Evolutionary conservation across 2,113 vertebrate species (phyloP).

Genomic region (Neotragus moschatus): DNA sequence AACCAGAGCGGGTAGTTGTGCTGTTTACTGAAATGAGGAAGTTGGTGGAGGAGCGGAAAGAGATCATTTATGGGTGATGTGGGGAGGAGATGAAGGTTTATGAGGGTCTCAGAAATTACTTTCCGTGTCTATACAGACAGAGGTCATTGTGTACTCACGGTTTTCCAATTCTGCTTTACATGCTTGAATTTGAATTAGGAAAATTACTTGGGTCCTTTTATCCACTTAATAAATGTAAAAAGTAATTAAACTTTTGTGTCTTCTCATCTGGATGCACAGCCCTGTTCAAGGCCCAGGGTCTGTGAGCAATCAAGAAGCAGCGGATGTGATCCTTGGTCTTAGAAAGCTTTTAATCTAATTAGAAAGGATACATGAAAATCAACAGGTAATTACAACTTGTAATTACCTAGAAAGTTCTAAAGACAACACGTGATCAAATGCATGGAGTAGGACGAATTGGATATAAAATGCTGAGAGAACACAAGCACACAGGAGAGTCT

Average conservation of each 20-base stretch:
- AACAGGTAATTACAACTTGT: neutral
- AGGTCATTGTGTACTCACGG: neutral
- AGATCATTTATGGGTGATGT: neutral
- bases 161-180: neutral
- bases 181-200: neutral
- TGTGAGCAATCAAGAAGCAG: neutral
- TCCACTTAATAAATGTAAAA: neutral
- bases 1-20: rapidly evolving
- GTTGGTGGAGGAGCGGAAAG: neutral
- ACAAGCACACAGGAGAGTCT: neutral
- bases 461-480: neutral
- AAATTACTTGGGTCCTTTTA: neutral
- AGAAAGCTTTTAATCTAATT: neutral
- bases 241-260: neutral
- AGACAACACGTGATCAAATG: neutral
- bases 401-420: neutral
- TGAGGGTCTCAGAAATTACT: neutral
- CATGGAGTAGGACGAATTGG: neutral
- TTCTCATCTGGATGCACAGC: neutral
- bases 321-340: neutral
- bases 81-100: neutral
- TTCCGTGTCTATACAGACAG: neutral
- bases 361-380: neutral
- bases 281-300: neutral
- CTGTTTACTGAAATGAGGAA: too few species aligned